Base-by-base conservation (phyloP, 2,113 vertebrate genomes). In the Thermophis baileyi region DNA sequence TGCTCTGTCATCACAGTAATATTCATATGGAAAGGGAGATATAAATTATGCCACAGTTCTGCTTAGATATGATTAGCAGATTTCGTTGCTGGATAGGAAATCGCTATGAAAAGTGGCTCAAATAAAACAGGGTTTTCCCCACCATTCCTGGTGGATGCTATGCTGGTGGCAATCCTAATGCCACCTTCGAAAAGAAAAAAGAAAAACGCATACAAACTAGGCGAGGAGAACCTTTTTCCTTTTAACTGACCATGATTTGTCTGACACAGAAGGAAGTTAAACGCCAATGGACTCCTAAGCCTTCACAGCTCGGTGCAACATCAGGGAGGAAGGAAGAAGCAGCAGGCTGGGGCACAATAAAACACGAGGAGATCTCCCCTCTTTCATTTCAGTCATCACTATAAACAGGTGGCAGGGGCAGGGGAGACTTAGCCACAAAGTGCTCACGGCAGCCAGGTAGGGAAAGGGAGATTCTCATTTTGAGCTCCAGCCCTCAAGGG, bases 401-500 rank as follows among this genome's bases (percentile, higher is more conserved):
- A 1, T 81, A 27, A 89, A 94, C 93, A 40, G 74, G 35, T 18
- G n/a, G 90, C 0, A 0, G 90, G 30, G 9, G 2, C 74, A 93
- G 20, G 90, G 93, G 89, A 85, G n/a, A 85, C 49, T 25, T 4
- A 50, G 87, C 87, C 95, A 96, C 94, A 94, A 96, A 97, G 97
- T 98, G 97, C 97, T 95, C 95, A 95, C 90, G 35, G 91, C 94
- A 93, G 85, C 92, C 92, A 93, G 54, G n/a, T 0, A 93, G 49
- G 85, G 74, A 44, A 35, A 24, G 24, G 30, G 20, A 86, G 46
- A 6, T 6, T 1, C 1, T 46, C 9, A 20, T 88, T 22, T 0
- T 22, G 44, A 25, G 11, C 50, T 3, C 27, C 85, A 91, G 27
- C 0, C 87, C n/a, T 97, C 97, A 98, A 94, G 98, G 98, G 93